Evolutionary conservation across 2,113 vertebrate genomes (phyloP).

Genomic region (Bujurquina vittata): DNA sequence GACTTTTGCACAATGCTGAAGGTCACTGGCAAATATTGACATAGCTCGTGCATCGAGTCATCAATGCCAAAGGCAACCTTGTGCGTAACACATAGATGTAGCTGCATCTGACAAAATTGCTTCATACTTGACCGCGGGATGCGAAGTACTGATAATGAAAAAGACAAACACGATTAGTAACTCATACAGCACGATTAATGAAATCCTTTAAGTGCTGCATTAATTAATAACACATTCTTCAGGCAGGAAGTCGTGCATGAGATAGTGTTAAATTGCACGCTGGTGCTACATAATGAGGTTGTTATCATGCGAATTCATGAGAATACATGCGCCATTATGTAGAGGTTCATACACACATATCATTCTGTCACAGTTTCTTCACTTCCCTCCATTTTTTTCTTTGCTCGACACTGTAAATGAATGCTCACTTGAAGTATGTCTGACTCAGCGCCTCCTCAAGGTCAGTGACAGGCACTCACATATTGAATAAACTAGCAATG

Average conservation of each 20-base stretch:
- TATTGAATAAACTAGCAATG: neutral
- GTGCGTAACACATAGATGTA: neutral
- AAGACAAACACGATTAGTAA: neutral
- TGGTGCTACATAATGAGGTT: neutral
- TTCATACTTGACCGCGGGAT: neutral
- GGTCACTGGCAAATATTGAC: neutral
- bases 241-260: too few relatives aligned
- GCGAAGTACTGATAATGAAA: neutral
- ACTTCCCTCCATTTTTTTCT: neutral
- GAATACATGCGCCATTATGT: neutral
- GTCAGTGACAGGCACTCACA: conserved; percentile 21
- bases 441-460: conserved; percentile 53
- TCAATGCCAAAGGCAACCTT: neutral
- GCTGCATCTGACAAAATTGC: neutral
- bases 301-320: too few relatives aligned
- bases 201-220: neutral
- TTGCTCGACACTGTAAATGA: conserved; percentile 5
- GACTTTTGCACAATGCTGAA: neutral
- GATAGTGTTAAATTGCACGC: neutral
- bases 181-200: neutral
- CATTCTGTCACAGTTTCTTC: neutral
- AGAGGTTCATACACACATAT: neutral
- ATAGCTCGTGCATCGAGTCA: neutral
- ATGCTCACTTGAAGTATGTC: conserved; percentile 13
- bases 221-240: neutral